phyloP scores from a whole-genome alignment of 1,140 invertebrate genomes.

The Lordiphosa collinella region DNA sequence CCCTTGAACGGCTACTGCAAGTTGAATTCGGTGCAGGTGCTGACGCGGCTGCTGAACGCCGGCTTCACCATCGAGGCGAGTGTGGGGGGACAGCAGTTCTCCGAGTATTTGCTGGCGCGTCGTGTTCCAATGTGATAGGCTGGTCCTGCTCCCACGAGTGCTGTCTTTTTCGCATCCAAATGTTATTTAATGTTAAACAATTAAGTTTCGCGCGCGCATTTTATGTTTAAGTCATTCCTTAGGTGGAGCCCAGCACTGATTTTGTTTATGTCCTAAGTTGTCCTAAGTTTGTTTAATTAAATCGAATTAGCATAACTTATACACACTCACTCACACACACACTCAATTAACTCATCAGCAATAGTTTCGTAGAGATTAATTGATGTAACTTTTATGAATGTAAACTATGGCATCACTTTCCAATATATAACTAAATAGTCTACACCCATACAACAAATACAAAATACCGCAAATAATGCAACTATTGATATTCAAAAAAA shows the following conservation, averaged over 20 bases:
- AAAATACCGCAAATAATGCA: constrained; percentile 23
- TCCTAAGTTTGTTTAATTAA: constrained; percentile 15
- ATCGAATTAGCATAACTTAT: constrained; percentile 41
- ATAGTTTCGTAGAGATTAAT: constrained; percentile 72
- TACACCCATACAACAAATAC: constrained; percentile 44
- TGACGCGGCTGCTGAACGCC: constrained; percentile 91
- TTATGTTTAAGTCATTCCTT: constrained; percentile 23
- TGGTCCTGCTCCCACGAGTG: constrained; percentile 16
- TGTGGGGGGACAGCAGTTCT: constrained; percentile 95
- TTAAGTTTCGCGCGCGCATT: constrained; percentile 55
- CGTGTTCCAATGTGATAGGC: constrained; percentile 81
- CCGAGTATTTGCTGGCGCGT: constrained; percentile 92
- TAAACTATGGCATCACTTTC: constrained; percentile 72
- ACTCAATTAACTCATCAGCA: constrained; percentile 48
- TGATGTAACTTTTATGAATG: constrained; percentile 73
- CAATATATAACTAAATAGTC: constrained; percentile 62
- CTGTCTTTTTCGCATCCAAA: constrained; percentile 45
- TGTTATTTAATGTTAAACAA: constrained; percentile 74
- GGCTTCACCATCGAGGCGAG: constrained; percentile 91
- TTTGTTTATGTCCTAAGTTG: constrained; percentile 52
- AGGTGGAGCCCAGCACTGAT: constrained; percentile 60
- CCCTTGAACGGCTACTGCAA: constrained; percentile 96
- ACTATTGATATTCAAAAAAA: constrained; percentile 52
- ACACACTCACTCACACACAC: constrained; percentile 23
- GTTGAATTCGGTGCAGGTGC: constrained; percentile 93